Evolutionary conservation across 2,797 vertebrate genomes (phyloP), one percentile per base, ranked within the genome.

Genomic region (Buphagus erythrorhynchus): DNA sequence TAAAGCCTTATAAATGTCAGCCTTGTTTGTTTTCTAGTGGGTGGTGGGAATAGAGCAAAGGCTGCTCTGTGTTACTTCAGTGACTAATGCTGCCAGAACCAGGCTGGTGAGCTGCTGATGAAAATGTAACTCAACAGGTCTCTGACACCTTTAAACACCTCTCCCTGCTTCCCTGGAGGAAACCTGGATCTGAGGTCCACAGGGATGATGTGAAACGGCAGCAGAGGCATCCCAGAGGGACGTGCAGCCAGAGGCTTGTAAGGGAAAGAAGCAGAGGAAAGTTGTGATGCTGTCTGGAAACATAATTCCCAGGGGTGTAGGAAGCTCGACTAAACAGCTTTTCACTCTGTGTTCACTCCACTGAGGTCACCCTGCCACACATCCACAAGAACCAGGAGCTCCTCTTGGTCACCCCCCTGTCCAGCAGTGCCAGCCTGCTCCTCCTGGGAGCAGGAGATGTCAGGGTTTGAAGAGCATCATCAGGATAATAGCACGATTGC

Each of bases 1-100:
- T 92, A 49, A 85, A 49, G 21, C 45, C 51, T 66, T 57, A 35
- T 71, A 86, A 91, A 91, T 43, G 46, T 87, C 92, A 97, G 25
- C 57, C 52, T 85, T 83, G 63, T 85, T 94, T 85, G 71, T 54
- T 94, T 83, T 83, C 62, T 49, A 40, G 77, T 36, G 66, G 45
- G 57, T 22, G 48, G 40, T 20, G 45, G 61, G n/a, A 86, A 80
- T 2, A 89, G 54, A 77, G 57, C 36, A 92, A 87, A 80, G 61
- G 54, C 42, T 82, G 24, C 42, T 88, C 61, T 17, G 6, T 36
- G 61, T 35, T 74, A 25, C 75, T 87, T 71, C 49, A 73, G 33
- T 55, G 65, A 88, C 61, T 90, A 79, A 89, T 0, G 2, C 26
- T 85, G 48, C 52, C 61, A 1, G 25, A 28, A 43, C 51, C 61